A percentile compares a stretch with the other conserved stretches of the same genome.
These are phyloP conservation scores for Monochamus saltuarius DNA, from an alignment of 1,140 invertebrate genomes.

Conservation along the genomic window DNA sequence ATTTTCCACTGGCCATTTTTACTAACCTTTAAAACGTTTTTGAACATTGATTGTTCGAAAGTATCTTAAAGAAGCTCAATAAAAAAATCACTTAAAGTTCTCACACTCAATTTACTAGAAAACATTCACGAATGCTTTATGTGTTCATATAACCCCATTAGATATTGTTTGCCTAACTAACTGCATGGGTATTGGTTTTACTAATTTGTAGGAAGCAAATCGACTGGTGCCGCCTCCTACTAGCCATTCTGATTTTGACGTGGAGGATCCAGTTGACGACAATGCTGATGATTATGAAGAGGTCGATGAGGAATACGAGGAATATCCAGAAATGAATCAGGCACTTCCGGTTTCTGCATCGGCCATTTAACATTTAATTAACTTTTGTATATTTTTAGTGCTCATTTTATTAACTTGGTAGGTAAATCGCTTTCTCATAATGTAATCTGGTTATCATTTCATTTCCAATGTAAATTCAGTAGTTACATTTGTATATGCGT, in stretches of 20 bases:
- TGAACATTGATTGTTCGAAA: too few species aligned
- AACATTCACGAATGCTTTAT: conserved; percentile 11
- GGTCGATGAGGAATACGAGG: conserved; percentile 59
- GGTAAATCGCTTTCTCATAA: too few species aligned
- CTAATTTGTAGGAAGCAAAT: conserved; percentile 46
- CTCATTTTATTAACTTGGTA: too few species aligned
- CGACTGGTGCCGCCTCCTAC: conserved; percentile 41
- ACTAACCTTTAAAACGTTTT: too few species aligned
- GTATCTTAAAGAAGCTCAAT: too few species aligned
- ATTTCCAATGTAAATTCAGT: not conserved
- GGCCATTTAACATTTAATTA: conserved; percentile 41
- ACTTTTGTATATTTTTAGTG: conserved; percentile 16
- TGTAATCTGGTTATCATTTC: too few species aligned
- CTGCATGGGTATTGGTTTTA: conserved; percentile 27
- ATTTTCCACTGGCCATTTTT: too few species aligned
- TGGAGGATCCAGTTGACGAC: conserved; percentile 51
- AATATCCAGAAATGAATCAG: conserved; percentile 56
- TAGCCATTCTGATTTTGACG: conserved; percentile 44
- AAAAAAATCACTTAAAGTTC: too few species aligned
- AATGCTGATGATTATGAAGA: conserved; percentile 56
- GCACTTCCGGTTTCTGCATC: conserved; percentile 46
- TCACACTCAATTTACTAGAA: too few species aligned
- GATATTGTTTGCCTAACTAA: conserved; percentile 20
- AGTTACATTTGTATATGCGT: too few species aligned
- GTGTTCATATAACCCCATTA: conserved; percentile 8